These are phyloP conservation scores for Cylas formicarius DNA, from an alignment of 1,140 invertebrate species.

Conservation along the genomic window DNA sequence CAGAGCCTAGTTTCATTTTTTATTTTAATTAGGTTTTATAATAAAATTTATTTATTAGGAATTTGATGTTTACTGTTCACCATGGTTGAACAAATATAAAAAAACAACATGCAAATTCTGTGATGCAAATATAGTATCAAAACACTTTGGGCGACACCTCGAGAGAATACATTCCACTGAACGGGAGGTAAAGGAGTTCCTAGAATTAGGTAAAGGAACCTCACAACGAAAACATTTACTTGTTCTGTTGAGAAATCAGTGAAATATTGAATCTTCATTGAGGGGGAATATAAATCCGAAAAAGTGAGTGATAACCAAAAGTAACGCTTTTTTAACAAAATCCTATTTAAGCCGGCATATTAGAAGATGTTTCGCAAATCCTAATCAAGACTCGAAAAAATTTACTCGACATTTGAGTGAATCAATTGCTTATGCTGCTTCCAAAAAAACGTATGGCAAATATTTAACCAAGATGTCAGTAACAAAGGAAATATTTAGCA, in stretches of 20 bases:
- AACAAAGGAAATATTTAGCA: conserved; percentile 12
- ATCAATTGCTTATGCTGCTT: conserved; percentile 3
- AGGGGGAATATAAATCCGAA: conserved; percentile 9
- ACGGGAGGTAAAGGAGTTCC: conserved; percentile 12
- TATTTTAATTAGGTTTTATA: conserved; percentile 1
- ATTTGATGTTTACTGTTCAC: conserved; percentile 8
- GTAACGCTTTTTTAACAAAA: conserved; percentile 10
- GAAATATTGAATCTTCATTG: conserved; percentile 8
- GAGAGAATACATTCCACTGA: conserved; percentile 13
- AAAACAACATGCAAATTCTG: conserved; percentile 18
- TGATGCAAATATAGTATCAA: conserved; percentile 8
- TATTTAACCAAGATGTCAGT: conserved; percentile 5
- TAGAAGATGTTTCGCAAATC: conserved; percentile 12
- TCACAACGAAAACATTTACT: conserved; percentile 11
- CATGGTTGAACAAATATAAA: conserved; percentile 12
- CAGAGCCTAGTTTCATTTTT: too few relatives aligned
- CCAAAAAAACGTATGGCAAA: conserved; percentile 5
- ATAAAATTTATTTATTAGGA: conserved; percentile 1
- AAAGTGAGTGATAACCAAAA: conserved; percentile 9
- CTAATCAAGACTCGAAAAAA: not conserved
- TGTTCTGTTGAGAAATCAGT: conserved; percentile 9
- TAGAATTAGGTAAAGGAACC: not conserved
- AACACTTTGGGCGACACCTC: conserved; percentile 16
- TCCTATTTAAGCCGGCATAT: conserved; percentile 1
- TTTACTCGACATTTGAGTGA: not conserved